Conservation (phyloP, 2,888 invertebrate species). For the Caenorhabditis japonica region DNA sequence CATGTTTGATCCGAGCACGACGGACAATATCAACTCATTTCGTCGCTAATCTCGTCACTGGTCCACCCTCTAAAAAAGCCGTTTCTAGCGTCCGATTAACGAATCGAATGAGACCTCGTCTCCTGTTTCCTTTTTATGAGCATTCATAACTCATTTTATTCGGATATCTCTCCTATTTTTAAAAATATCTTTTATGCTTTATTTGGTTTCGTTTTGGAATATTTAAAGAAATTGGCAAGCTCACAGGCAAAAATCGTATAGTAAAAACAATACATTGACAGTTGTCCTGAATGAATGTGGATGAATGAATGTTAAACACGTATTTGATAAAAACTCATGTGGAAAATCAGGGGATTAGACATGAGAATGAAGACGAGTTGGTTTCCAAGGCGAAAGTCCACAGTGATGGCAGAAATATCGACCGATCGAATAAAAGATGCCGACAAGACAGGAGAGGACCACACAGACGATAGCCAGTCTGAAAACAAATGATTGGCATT, state of each 20-base stretch:
- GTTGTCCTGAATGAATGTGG: slow-evolving; percentile 7
- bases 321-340: background rate
- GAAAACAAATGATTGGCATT: slow-evolving; percentile 18
- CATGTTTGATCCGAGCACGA: slow-evolving; percentile 33
- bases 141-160: background rate
- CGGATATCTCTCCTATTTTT: background rate
- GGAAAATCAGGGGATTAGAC: slow-evolving; percentile 9
- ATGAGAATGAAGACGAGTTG: slow-evolving; percentile 20
- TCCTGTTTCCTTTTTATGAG: slow-evolving; percentile 20
- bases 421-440: slow-evolving; percentile 58
- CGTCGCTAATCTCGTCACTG: slow-evolving; percentile 36
- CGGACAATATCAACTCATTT: slow-evolving; percentile 37
- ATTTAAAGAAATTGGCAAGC: too few species aligned
- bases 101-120: slow-evolving; percentile 1
- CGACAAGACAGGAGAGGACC: slow-evolving; percentile 56
- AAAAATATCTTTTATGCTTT: too few species aligned
- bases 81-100: slow-evolving; percentile 4
- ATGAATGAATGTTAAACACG: slow-evolving; percentile 30
- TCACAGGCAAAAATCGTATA: too few species aligned
- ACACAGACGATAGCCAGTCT: slow-evolving; percentile 65
- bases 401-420: slow-evolving; percentile 60
- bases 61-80: slow-evolving; percentile 31
- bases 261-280: too few species aligned
- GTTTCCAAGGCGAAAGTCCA: slow-evolving; percentile 25
- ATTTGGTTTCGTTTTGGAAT: too few species aligned